These are phyloP conservation scores for Myoxocephalus aenaeus DNA, from an alignment of 2,797 vertebrate genomes.

Conservation along the genomic window DNA sequence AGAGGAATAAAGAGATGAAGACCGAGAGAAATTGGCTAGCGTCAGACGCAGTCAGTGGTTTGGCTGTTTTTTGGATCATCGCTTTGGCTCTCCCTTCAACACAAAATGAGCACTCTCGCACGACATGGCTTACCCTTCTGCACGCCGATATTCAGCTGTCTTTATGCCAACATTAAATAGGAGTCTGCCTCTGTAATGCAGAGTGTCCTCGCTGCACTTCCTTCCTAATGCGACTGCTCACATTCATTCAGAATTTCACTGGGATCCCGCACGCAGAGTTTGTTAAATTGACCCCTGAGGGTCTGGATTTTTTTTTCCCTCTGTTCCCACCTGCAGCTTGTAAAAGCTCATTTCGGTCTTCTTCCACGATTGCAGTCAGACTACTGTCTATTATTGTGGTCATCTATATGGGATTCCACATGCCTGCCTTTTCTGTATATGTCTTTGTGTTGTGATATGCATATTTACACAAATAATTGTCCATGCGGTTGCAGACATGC, in stretches of 20 bases:
- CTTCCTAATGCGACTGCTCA: slow-evolving; percentile 44
- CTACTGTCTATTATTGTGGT: slow-evolving; percentile 8
- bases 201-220: slow-evolving; percentile 33
- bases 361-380: slow-evolving; percentile 1
- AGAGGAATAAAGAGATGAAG: slow-evolving; percentile 66
- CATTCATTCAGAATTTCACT: slow-evolving; percentile 45
- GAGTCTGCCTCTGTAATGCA: slow-evolving; percentile 57
- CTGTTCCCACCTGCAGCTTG: slow-evolving; percentile 23
- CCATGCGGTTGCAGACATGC: background rate
- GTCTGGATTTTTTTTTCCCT: slow-evolving; percentile 20
- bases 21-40: slow-evolving; percentile 69
- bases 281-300: slow-evolving; percentile 34
- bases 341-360: slow-evolving; percentile 28
- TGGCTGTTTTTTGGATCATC: slow-evolving; percentile 65
- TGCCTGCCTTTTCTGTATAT: background rate
- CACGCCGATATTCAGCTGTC: slow-evolving; percentile 65
- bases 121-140: slow-evolving; percentile 62
- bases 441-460: slow-evolving; percentile 1
- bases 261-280: slow-evolving; percentile 19
- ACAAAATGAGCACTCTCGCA: slow-evolving; percentile 63
- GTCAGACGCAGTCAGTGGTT: slow-evolving; percentile 59
- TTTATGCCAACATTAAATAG: slow-evolving; percentile 60
- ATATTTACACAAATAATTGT: background rate
- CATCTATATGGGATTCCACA: slow-evolving; percentile 1
- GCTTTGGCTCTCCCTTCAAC: slow-evolving; percentile 64